Percentiles rank a stretch among this genome's conserved stretches.
These are phyloP conservation scores for Apis mellifera DNA, from an alignment of 1,140 invertebrate genomes.

Conservation along the genomic window Amel_HAv3.1 CM009933.2:6231001-6231500, in stretches of 20 bases:
- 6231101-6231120: slow-evolving; percentile 90
- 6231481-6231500: slow-evolving; percentile 86
- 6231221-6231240: slow-evolving; percentile 84
- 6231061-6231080: slow-evolving; percentile 90
- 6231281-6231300: not conserved
- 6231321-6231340: not conserved
- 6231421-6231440: slow-evolving; percentile 74
- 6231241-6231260: slow-evolving; percentile 70
- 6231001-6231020: slow-evolving; percentile 86
- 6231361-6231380: slow-evolving; percentile 82
- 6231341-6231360: slow-evolving; percentile 56
- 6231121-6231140: slow-evolving; percentile 89
- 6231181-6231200: slow-evolving; percentile 85
- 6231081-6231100: slow-evolving; percentile 88
- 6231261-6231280: not conserved
- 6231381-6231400: slow-evolving; percentile 88
- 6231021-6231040: slow-evolving; percentile 88
- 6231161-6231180: slow-evolving; percentile 84
- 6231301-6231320: not conserved
- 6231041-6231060: slow-evolving; percentile 87
- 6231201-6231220: slow-evolving; percentile 87
- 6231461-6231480: slow-evolving; percentile 86
- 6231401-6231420: slow-evolving; percentile 81
- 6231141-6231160: slow-evolving; percentile 90
- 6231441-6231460: slow-evolving; percentile 87